Evolutionary conservation across 1,140 invertebrate species (phyloP).

Genomic region (Ceratosolen solmsi): DNA sequence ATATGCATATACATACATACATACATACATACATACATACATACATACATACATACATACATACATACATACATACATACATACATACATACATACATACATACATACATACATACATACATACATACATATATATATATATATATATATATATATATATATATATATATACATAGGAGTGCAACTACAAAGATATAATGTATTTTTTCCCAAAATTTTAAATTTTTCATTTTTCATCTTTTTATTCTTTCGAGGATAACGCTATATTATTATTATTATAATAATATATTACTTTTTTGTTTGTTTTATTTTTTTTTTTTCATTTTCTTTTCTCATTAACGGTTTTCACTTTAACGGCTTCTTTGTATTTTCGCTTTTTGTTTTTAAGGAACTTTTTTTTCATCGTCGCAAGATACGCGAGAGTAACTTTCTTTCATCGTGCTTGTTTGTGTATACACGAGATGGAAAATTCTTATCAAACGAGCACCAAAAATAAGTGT

Average conservation of each 20-base stretch:
- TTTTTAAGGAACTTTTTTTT: slow-evolving; percentile 51
- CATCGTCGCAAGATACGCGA: slow-evolving; percentile 49
- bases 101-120: no score
- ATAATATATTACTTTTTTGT: neutral
- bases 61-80: no score
- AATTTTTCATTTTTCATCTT: slow-evolving; percentile 23
- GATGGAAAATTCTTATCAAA: slow-evolving; percentile 8
- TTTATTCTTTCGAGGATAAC: slow-evolving; percentile 38
- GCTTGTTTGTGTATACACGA: slow-evolving; percentile 9
- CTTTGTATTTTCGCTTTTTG: slow-evolving; percentile 27
- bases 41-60: no score
- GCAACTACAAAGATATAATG: slow-evolving; percentile 46
- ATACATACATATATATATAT: no score
- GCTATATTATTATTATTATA: slow-evolving; percentile 35
- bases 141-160: no score
- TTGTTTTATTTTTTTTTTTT: no score
- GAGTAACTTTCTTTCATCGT: slow-evolving; percentile 52
- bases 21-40: no score
- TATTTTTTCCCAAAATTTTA: slow-evolving; percentile 41
- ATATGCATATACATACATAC: no score
- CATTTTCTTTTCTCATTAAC: slow-evolving; percentile 30
- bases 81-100: no score
- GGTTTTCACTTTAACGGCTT: slow-evolving; percentile 50
- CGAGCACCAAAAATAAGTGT: neutral
- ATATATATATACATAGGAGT: no score